These are phyloP conservation scores for Tanypteryx hageni DNA, from an alignment of 2,888 invertebrate genomes.

Conservation along the genomic window DNA sequence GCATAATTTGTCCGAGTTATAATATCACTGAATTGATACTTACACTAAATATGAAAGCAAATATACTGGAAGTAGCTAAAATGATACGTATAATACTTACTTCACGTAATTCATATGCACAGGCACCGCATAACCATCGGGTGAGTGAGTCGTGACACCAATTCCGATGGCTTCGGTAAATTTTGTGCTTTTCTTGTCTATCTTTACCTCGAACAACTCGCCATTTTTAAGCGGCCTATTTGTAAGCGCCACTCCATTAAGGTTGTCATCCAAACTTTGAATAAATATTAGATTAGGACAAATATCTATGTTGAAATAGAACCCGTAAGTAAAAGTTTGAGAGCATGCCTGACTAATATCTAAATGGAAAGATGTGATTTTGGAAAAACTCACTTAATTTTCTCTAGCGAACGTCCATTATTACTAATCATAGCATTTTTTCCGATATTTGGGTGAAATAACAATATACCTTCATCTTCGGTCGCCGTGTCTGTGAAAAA, in stretches of 20 bases:
- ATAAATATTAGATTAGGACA: not conserved
- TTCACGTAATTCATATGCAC: slow-evolving; percentile 23
- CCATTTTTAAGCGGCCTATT: slow-evolving; percentile 89
- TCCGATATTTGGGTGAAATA: no score
- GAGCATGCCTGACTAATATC: no score
- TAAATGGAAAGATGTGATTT: no score
- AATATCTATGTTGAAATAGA: no score
- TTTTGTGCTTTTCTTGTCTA: slow-evolving; percentile 93
- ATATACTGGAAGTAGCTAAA: not conserved
- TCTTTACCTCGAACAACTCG: slow-evolving; percentile 93
- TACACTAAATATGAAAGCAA: not conserved
- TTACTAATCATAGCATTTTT: no score
- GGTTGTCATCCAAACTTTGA: slow-evolving; percentile 91
- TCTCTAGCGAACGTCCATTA: no score
- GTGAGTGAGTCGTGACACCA: slow-evolving; percentile 93
- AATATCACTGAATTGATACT: no score
- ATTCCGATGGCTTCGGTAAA: slow-evolving; percentile 98
- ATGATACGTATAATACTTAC: slow-evolving; percentile 16
- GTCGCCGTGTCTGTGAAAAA: no score
- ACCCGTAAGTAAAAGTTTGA: no score
- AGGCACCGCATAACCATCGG: slow-evolving; percentile 72
- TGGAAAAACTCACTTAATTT: no score
- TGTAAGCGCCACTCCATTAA: slow-evolving; percentile 95
- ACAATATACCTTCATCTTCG: no score
- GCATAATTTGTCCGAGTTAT: no score